Base-by-base conservation (phyloP, 64 coral and sea anemone genomes). In the Stylophora pistillata region DNA sequence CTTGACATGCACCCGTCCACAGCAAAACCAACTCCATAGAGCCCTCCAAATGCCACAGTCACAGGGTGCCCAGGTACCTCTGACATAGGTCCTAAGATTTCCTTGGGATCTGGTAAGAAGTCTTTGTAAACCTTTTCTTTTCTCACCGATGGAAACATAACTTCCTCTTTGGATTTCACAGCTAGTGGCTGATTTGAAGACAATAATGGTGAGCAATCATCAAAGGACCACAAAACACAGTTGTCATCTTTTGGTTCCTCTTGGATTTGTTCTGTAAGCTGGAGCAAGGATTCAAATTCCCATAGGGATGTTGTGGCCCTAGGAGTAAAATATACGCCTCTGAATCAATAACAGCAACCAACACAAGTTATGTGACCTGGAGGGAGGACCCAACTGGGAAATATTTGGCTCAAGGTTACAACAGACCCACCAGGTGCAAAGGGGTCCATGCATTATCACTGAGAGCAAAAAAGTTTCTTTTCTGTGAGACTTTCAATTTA, bases 41-140 rank as follows among this genome's bases (percentile, higher is more conserved):
- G 71, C 0, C 92, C 95, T 21, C 88, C 92, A 84, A 94, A 87
- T 27, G 63, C 89, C 13, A 98, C 66, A 30, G 90, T 94, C 53
- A 98, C 73, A 58, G 95, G 92, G 28, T 98, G 95, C 32, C 95
- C 95, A 70, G 90, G 82, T 10, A 94, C 89, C n/a, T 94, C 92
- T 21, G 33, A 63, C 4, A 94, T 57, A 54, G 95, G 95, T 59
- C 95, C 95, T 18, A 94, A 60, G 18, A 94, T 78, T 55, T 85
- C 89, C 58, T 98, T 98, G 23, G 92, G 73, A n/a, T 98, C 88
- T 56, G 74, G 58, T 69, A 84, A 74, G 58, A 68, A 91, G 65
- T 98, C 95, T 73, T 90, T 91, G 65, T 88, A 98, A 29, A 86
- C 58, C 14, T 92, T 83, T 53, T 98, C 88, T 78, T 86, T 82